These are phyloP conservation scores for Pavo muticus DNA, from an alignment of 2,113 vertebrate genomes.

Conservation along the genomic window DNA sequence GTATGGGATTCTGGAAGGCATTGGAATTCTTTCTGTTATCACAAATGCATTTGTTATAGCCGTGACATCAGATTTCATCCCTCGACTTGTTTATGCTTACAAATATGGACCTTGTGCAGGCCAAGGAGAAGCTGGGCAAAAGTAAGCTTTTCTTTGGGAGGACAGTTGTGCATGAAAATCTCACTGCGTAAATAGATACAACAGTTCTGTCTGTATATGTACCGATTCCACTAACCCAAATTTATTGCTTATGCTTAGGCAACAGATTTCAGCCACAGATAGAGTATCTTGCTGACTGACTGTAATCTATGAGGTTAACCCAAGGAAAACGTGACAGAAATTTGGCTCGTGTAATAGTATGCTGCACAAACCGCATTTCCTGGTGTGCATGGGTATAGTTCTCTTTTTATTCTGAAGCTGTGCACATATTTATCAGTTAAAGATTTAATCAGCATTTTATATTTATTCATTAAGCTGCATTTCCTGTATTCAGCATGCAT, in stretches of 20 bases:
- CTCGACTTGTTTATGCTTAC: slow-evolving; percentile 94
- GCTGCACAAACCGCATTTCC: background rate
- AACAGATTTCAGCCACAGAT: background rate
- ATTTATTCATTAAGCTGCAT: background rate
- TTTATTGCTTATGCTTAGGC: background rate
- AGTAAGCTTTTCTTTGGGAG: slow-evolving; percentile 77
- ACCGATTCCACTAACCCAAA: background rate
- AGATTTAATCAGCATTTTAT: background rate
- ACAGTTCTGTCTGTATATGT: background rate
- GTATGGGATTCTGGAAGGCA: slow-evolving; percentile 95
- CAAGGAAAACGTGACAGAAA: background rate
- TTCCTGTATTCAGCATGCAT: background rate
- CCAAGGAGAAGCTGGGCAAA: slow-evolving; percentile 89
- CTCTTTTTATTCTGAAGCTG: background rate
- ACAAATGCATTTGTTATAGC: slow-evolving; percentile 98
- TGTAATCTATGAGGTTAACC: background rate
- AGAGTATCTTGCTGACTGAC: background rate
- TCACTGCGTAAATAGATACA: background rate
- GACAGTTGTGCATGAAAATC: background rate
- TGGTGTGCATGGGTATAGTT: background rate
- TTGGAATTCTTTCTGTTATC: slow-evolving; percentile 95
- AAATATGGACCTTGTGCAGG: slow-evolving; percentile 95
- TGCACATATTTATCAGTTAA: background rate
- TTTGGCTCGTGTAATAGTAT: background rate
- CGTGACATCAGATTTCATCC: slow-evolving; percentile 97